phyloP scores from a whole-genome alignment of 2,888 invertebrate genomes.

The Cataglyphis albicans region DNA sequence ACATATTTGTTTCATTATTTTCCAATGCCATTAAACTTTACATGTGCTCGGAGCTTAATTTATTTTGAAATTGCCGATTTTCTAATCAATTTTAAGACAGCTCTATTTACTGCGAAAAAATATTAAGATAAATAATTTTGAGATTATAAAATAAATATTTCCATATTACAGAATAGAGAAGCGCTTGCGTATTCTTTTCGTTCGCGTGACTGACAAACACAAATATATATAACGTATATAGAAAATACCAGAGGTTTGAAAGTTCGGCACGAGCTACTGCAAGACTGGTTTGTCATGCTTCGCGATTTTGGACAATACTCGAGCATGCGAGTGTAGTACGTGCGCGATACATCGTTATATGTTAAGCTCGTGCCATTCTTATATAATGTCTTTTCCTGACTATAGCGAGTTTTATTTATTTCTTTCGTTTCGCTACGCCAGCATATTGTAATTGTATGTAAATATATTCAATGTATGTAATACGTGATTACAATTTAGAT shows the following conservation, averaged over 20 bases:
- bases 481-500: neutral
- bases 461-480: neutral
- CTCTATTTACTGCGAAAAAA: neutral
- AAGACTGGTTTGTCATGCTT: conserved; percentile 79
- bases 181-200: neutral
- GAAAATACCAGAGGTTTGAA: conserved; percentile 28
- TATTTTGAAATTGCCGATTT: neutral
- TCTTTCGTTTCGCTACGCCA: conserved; percentile 1
- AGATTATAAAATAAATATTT: neutral
- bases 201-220: conserved; percentile 35
- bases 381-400: conserved; percentile 55
- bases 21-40: neutral
- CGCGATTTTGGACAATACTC: conserved; percentile 80
- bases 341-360: conserved; percentile 64
- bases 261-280: conserved; percentile 76
- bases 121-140: neutral
- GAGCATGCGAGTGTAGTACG: conserved; percentile 66
- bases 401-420: conserved; percentile 49
- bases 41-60: neutral
- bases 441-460: neutral
- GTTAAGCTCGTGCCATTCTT: conserved; percentile 64
- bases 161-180: neutral
- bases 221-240: neutral
- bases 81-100: neutral
- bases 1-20: neutral